A percentile compares a stretch with the other conserved stretches of the same genome.
phyloP scores from a whole-genome alignment of 2,797 vertebrate genomes.

The Rhynchonycteris naso region DNA sequence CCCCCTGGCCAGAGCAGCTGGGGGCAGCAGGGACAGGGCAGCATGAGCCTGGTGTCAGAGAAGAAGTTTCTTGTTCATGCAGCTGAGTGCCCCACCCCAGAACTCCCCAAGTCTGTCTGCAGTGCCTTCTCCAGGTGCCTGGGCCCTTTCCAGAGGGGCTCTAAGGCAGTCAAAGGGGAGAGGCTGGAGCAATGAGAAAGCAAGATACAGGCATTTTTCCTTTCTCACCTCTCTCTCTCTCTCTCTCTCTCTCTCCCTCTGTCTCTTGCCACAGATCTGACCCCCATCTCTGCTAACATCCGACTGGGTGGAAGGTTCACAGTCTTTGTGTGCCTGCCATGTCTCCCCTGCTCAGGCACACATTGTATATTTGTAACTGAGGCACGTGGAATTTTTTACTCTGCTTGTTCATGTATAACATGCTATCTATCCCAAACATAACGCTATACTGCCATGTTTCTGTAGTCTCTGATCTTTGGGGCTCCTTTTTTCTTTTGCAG shows the following conservation, averaged over 20 bases:
- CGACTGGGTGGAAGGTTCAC: not conserved
- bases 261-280: not conserved
- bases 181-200: not conserved
- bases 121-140: not conserved
- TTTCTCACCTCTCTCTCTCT: not conserved
- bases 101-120: not conserved
- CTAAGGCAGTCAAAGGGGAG: not conserved
- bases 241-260: not conserved
- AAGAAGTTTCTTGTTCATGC: not conserved
- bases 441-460: not conserved
- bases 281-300: not conserved
- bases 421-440: not conserved
- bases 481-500: not conserved
- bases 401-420: not conserved
- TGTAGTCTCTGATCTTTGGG: not conserved
- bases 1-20: not conserved
- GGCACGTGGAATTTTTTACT: not conserved
- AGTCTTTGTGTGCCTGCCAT: not conserved
- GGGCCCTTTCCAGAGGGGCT: not conserved
- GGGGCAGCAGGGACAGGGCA: not conserved
- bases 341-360: not conserved
- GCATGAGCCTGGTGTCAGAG: not conserved
- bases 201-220: not conserved
- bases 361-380: rapidly evolving
- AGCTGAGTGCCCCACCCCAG: not conserved